These are phyloP conservation scores for Apostichopus japonicus DNA, from an alignment of 35 echinoderm and acorn worm genomes.

Conservation along the genomic window DNA sequence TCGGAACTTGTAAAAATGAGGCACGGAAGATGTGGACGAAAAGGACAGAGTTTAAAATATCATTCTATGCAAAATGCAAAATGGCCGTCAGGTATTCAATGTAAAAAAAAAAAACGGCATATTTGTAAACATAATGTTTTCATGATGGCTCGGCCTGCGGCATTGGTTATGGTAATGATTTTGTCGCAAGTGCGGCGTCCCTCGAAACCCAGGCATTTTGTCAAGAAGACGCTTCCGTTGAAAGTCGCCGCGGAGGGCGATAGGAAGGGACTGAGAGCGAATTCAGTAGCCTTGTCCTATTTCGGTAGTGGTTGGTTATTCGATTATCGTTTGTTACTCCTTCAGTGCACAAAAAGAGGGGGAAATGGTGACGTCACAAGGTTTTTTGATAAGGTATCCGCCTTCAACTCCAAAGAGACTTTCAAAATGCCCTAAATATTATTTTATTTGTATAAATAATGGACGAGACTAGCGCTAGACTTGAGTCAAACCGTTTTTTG, in stretches of 20 bases:
- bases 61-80: background rate
- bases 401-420: background rate
- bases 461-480: too few relatives aligned
- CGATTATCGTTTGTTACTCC: background rate
- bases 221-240: background rate
- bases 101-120: background rate
- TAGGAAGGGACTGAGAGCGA: background rate
- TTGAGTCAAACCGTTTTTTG: too few relatives aligned
- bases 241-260: slow-evolving; percentile 3
- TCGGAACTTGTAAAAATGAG: background rate
- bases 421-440: slow-evolving; percentile 1
- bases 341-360: background rate
- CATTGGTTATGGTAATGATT: slow-evolving; percentile 3
- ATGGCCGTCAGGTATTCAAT: slow-evolving; percentile 10
- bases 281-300: slow-evolving; percentile 11
- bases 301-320: background rate
- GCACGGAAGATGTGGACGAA: background rate
- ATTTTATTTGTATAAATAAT: background rate
- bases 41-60: slow-evolving; percentile 8
- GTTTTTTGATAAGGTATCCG: background rate
- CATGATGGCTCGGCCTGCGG: slow-evolving; percentile 9
- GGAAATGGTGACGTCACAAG: background rate
- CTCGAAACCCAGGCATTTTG: background rate
- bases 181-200: background rate
- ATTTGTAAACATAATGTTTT: background rate